Evolutionary conservation across 2,113 vertebrate species (phyloP), one percentile per base, ranked within the genome.

Genomic region (Ifrita kowaldi): DNA sequence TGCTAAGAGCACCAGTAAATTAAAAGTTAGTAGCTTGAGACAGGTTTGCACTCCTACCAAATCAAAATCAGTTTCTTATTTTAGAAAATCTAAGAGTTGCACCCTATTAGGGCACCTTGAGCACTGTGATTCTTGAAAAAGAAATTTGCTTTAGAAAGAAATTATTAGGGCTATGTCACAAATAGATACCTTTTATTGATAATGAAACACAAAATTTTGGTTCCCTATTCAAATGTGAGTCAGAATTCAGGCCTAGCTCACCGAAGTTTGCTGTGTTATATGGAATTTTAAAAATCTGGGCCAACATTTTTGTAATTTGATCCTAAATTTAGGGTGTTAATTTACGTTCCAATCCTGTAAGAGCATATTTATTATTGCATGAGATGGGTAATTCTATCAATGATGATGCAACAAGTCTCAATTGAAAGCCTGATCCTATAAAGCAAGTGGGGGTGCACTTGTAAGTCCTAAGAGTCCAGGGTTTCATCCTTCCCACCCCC

Each of bases 21-120:
- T 89, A 87, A 80, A 91, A 87, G 37, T 93, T 95, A 80, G 70
- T 50, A 94, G 63, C 63, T 90, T 74, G 87, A 95, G 78, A 93
- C 71, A 93, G 23, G 32, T 49, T 89, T 93, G 15, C 32, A 67
- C 24, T 96, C 67, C 63, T 81, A 88, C 67, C 33, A 88, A 80
- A 91, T 95, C 78, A 83, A 90, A 94, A 22, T 2, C 11, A 70
- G 22, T 17, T 91, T 91, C 41, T 82, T 94, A 56, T 87, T 89
- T 87, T 65, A 93, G 84, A 83, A 95, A 79, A 94, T 37, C n/a
- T 73, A 56, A 65, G 33, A 84, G 65, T 80, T 89, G 41, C 41
- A 50, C 30, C 75, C 59, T 47, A 13, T 55, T 70, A 74, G 13
- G 21, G 21, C 17, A 74, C 62, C 55, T 55, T 79, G 41, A 74